Evolutionary conservation across 1,140 invertebrate genomes (phyloP).

Genomic region (Saccostrea echinata): DNA sequence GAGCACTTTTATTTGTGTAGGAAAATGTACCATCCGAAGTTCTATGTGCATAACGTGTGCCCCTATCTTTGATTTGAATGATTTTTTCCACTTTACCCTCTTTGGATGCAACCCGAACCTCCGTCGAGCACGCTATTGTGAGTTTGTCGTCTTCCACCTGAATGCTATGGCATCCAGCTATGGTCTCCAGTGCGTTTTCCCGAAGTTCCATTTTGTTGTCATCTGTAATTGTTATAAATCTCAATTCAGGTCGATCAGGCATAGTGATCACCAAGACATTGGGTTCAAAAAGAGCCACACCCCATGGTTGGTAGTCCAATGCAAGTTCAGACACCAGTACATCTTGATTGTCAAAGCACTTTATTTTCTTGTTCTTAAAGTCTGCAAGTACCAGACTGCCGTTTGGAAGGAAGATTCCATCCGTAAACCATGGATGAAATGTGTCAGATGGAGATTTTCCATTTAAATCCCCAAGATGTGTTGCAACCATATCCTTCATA

Average conservation of each 20-base stretch:
- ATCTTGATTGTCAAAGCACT: slow-evolving; percentile 45
- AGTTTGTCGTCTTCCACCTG: slow-evolving; percentile 41
- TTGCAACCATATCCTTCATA: slow-evolving; percentile 52
- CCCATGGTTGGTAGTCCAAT: slow-evolving; percentile 53
- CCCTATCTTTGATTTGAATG: slow-evolving; percentile 47
- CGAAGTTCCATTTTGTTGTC: background rate
- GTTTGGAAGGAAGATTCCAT: slow-evolving; percentile 45
- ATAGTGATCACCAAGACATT: slow-evolving; percentile 37
- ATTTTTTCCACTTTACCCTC: slow-evolving; percentile 12
- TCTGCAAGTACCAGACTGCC: slow-evolving; percentile 46
- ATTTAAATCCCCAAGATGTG: slow-evolving; percentile 42
- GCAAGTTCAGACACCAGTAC: slow-evolving; percentile 40
- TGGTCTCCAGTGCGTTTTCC: slow-evolving; percentile 23
- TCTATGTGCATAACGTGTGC: slow-evolving; percentile 42
- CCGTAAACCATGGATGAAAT: slow-evolving; percentile 54
- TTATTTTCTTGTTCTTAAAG: slow-evolving; percentile 55
- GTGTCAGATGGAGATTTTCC: slow-evolving; percentile 47
- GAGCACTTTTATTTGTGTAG: slow-evolving; percentile 47
- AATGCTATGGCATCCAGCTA: slow-evolving; percentile 49
- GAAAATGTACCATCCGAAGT: background rate
- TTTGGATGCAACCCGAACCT: slow-evolving; percentile 41
- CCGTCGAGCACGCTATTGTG: slow-evolving; percentile 51
- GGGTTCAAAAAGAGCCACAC: background rate
- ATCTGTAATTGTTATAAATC: background rate
- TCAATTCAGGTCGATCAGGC: background rate